Evolutionary conservation across 2,888 invertebrate genomes (phyloP), one percentile per base, ranked within the genome.

Genomic region (Atethmia centrago): DNA sequence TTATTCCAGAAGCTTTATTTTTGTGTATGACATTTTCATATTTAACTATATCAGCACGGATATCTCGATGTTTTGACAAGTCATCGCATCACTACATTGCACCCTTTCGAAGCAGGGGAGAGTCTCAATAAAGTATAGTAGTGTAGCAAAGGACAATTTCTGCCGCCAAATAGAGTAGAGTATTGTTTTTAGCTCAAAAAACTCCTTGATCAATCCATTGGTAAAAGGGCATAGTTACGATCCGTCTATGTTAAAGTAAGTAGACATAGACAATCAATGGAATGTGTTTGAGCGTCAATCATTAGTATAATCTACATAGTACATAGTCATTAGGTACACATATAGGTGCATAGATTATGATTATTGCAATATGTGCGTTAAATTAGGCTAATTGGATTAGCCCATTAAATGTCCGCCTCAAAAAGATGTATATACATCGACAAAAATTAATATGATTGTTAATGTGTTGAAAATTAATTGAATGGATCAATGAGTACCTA

Each of bases 281-380:
- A 66, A 76, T 74, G 42, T 56, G 25, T 42, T 76, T 47, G 47
- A 49, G 2, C 55, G 21, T 56, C 16, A 56, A 76, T 75, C 36
- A 47, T 56, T 7, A 31, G 21, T n/a, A 55, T 65, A 42, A 75
- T 31, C 40, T 31, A 49, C 16, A 14, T 25, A 65, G 9, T 42
- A 16, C 16, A 19, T 16, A 45, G 36, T 25, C 16, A 47, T 47
- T 49, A 40, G 28, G 16, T 49, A 72, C 25, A 10, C 16, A 9
- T 16, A 40, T 40, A 45, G 3, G 7, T 14, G 14, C 21, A 14
- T 21, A 21, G 49, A 74, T 31, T 42, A 62, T 36, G 8, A 64
- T 53, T 64, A 75, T 55, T 40, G 53, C 25, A 49, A 62, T 49
- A 14, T 25, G 42, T 25, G 45, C 53, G 5, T 31, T 12, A 47